Percentiles rank a stretch among this genome's conserved stretches.
Conservation (phyloP, 92 coral and sea anemone genomes). For the Pocillopora grandis region DNA sequence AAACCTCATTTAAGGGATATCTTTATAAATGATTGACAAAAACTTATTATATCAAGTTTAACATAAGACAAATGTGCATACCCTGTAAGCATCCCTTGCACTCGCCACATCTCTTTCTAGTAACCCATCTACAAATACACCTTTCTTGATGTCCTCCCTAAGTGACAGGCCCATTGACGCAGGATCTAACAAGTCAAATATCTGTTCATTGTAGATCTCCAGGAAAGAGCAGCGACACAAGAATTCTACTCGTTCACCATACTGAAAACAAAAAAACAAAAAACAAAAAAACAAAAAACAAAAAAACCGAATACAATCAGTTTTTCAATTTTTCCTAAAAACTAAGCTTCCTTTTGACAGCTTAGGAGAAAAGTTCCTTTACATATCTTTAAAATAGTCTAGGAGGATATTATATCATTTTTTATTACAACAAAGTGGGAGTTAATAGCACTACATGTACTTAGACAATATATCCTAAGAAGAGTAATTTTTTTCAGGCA, state of each 20-base stretch:
- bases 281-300: neutral
- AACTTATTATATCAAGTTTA: neutral
- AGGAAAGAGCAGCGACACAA: conserved; percentile 94
- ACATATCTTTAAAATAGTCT: too few species aligned
- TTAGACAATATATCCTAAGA: too few species aligned
- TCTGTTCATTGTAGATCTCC: conserved; percentile 98
- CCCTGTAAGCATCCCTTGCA: conserved; percentile 97
- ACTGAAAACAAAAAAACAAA: conserved; percentile 52
- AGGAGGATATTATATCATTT: too few species aligned
- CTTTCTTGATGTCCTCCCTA: conserved; percentile 94
- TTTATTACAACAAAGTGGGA: too few species aligned
- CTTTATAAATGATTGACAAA: neutral
- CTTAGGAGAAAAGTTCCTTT: too few species aligned
- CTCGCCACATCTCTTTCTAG: conserved; percentile 90
- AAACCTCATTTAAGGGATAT: neutral
- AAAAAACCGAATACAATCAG: neutral
- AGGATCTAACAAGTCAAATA: conserved; percentile 94
- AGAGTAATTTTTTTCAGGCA: neutral
- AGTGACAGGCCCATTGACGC: conserved; percentile 94
- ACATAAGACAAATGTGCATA: conserved; percentile 22
- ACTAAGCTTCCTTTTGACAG: too few species aligned
- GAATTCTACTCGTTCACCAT: conserved; percentile 93
- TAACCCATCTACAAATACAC: conserved; percentile 94
- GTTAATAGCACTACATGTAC: too few species aligned
- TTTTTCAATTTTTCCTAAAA: neutral